Conservation (phyloP, 2,113 vertebrate genomes). For the Papio anubis region DNA sequence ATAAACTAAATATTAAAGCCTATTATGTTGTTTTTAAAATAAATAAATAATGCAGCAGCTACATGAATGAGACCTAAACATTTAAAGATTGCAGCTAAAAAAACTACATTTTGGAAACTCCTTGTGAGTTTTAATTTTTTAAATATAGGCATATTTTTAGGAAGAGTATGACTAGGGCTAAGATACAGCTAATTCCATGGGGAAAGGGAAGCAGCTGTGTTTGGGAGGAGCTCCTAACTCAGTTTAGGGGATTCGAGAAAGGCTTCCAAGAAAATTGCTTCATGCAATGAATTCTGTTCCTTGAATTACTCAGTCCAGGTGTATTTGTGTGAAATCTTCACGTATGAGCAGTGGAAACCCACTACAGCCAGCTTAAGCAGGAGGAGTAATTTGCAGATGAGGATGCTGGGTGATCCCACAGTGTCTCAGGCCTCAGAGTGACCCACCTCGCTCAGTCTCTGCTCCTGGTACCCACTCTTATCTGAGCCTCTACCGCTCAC, state of each 20-base stretch:
- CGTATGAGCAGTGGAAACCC: not conserved
- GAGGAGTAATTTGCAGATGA: not conserved
- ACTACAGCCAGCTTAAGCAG: no score
- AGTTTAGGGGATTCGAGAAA: not conserved
- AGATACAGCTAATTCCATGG: not conserved
- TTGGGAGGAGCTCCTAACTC: accelerated
- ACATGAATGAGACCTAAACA: not conserved
- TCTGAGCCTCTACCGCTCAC: no score
- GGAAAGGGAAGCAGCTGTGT: not conserved
- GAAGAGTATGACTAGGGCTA: not conserved
- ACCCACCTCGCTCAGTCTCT: not conserved
- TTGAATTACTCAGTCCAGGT: not conserved
- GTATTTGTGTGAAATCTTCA: not conserved
- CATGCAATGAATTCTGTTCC: not conserved
- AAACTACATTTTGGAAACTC: not conserved
- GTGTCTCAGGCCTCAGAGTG: not conserved
- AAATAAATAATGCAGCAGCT: not conserved
- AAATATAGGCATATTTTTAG: not conserved
- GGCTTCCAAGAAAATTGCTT: not conserved
- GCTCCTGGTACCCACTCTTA: no score
- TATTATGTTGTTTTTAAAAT: not conserved
- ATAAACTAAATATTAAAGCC: not conserved
- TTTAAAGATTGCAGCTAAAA: not conserved
- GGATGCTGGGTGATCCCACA: not conserved
- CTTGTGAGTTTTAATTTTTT: not conserved